These are phyloP conservation scores for Sebastes schlegelii DNA, from an alignment of 2,113 vertebrate genomes.

Conservation along the genomic window DNA sequence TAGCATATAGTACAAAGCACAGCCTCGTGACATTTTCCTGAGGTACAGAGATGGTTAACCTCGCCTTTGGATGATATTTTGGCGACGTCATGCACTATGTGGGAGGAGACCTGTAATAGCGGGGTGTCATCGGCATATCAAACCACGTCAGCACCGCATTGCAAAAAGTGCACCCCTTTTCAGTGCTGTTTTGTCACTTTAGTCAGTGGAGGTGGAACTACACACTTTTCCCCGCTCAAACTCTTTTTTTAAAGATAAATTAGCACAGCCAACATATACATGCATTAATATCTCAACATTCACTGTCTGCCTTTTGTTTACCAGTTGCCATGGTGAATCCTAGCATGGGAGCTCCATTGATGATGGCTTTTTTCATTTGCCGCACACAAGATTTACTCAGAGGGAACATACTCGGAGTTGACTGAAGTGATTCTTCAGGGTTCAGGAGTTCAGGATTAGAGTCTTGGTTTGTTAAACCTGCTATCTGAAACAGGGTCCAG, in stretches of 20 bases:
- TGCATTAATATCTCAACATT: not conserved
- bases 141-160: not conserved
- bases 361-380: not conserved
- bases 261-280: not conserved
- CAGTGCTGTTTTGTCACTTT: not conserved
- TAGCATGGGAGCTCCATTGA: not conserved
- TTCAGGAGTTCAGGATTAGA: not conserved
- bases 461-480: not conserved
- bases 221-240: no score
- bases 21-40: not conserved
- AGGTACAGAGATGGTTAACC: constrained; percentile 20
- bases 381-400: not conserved
- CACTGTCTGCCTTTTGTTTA: not conserved
- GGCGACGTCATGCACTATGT: not conserved
- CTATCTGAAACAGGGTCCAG: not conserved
- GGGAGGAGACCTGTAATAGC: not conserved
- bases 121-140: not conserved
- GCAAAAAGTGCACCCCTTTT: not conserved
- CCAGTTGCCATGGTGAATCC: not conserved
- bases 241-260: not conserved
- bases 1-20: not conserved
- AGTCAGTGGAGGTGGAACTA: not conserved
- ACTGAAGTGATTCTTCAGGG: no score
- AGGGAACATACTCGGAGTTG: not conserved
- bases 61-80: constrained; percentile 21